Conservation (phyloP, 2,113 vertebrate species). For the Tenrec ecaudatus region DNA sequence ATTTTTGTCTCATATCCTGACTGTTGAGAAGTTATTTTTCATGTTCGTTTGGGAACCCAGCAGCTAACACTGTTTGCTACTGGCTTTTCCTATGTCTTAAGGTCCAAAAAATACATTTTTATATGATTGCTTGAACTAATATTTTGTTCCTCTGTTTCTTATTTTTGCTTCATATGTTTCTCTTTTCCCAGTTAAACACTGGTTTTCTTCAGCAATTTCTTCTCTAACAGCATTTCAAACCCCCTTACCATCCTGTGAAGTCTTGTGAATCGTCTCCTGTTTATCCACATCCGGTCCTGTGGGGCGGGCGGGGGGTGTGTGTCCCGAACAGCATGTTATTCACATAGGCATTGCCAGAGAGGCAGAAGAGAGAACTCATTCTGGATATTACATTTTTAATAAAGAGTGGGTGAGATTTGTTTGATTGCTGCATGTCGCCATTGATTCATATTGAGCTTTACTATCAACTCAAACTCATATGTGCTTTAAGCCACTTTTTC, state of each 20-base stretch:
- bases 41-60: background rate
- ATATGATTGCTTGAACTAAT: background rate
- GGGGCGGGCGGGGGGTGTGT: too few relatives aligned
- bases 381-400: conserved; percentile 36
- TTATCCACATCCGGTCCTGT: background rate
- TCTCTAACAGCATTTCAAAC: background rate
- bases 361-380: background rate
- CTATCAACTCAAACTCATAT: background rate
- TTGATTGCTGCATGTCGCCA: background rate
- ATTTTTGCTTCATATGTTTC: background rate
- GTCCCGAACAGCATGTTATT: background rate
- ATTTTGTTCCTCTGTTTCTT: background rate
- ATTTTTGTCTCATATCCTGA: conserved; percentile 5
- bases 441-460: background rate
- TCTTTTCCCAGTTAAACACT: background rate
- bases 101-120: background rate
- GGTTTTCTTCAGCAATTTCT: background rate
- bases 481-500: background rate
- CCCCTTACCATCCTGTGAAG: background rate
- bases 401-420: background rate
- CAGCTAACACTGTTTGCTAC: background rate
- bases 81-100: background rate
- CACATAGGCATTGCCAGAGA: background rate
- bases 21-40: background rate
- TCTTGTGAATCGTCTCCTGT: background rate